Base-by-base conservation (phyloP, 2,888 invertebrate genomes). In the Galerucella nymphaeae region DNA sequence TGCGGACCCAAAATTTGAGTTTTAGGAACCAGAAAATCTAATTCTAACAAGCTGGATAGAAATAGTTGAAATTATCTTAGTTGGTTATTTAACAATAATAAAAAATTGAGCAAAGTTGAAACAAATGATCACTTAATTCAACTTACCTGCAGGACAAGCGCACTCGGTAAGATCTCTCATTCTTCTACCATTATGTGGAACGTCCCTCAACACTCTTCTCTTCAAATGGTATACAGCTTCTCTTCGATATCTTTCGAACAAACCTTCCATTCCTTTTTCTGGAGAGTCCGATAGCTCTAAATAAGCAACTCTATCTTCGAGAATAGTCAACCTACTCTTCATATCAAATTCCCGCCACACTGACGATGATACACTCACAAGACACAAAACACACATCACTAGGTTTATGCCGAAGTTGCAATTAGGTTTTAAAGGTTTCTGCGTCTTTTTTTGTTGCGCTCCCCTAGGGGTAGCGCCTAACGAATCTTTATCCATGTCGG, bases 111-210 rank as follows among this genome's bases (percentile, higher is more conserved):
- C n/a, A n/a, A n/a, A n/a, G n/a, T n/a, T n/a, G n/a, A n/a, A n/a
- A n/a, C n/a, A n/a, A n/a, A n/a, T n/a, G n/a, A n/a, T n/a, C n/a
- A 61, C 9, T 53, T 10, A 18, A 16, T 18, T 16, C 2, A 16
- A 66, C 87, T 85, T 85, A 92, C 93, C 93, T 92, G 92, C 89
- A 85, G 92, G 92, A 89, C 93, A 93, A 80, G 89, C 88, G 88
- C 93, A 93, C 86, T 92, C 91, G 16, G 90, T 88, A 65, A 89
- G 89, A 80, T 91, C 91, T 80, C 90, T 70, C 41, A 64, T 23
- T 45, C 63, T 86, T 79, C 89, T 87, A 79, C 88, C 88, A 42
- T 70, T 72, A 76, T 78, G 78, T n/a, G 80, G 80, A 18, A 86
- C 80, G 79, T 87, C 87, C 78, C 87, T 84, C 61, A 82, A 81